Evolutionary conservation across 2,113 vertebrate species (phyloP), one percentile per base, ranked within the genome.

Genomic region (Apodemus speciosus): DNA sequence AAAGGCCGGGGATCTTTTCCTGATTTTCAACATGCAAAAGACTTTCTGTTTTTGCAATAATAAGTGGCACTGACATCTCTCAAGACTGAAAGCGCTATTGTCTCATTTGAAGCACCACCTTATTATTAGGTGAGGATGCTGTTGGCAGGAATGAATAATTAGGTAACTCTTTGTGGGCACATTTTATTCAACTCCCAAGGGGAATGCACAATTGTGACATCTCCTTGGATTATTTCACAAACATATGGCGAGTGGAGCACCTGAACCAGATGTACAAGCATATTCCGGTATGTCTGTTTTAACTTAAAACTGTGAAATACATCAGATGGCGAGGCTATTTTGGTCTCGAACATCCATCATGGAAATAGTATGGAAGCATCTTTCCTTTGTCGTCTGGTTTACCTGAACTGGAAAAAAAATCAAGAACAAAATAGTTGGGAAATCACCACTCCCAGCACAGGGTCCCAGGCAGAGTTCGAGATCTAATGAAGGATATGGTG

Each of bases 141-240:
- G 96, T 95, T 96, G 96, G 94, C 93, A 97, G 92, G 94, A 94
- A 96, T 96, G 96, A 97, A 97, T 97, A 97, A 96, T 97, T 95
- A 96, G 96, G 87, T 91, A 95, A 97, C 87, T 96, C 94, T 97
- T 96, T 96, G 95, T 92, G 87, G 96, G 94, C 94, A 96, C 89
- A 53, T 96, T 95, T 94, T 95, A 66, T 91, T 95, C 89, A 53
- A 86, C 92, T 97, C 96, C 96, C 96, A 84, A 72, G 87, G 84
- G 96, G 76, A 96, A 91, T 35, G 20, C 2, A 7, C 13, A 25
- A 72, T 88, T 60, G 73, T 96, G 79, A 86, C 95, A 95, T 97
- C 91, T 91, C 92, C 93, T 95, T 94, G 97, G 95, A 94, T 93
- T 96, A 92, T n/a, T 90, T 95, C 96, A 60, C 46, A 95, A 92